These are phyloP conservation scores for Lucifuga dentata DNA, from an alignment of 2,113 vertebrate species.

Conservation along the genomic window DNA sequence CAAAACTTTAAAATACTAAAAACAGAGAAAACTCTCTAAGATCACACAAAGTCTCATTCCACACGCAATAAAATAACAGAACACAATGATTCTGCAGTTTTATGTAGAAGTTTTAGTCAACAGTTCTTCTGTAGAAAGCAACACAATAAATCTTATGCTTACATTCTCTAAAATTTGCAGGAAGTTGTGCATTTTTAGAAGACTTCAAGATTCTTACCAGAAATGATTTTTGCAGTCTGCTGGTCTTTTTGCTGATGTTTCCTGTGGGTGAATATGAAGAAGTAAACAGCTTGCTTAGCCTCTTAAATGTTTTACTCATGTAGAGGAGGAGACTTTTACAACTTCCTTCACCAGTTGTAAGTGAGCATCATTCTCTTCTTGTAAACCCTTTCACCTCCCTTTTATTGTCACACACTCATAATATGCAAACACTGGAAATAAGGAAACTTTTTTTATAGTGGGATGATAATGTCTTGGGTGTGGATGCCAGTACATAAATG, in stretches of 20 bases:
- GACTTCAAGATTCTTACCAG: too few relatives aligned
- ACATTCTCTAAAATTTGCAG: too few relatives aligned
- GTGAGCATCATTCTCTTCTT: slow-evolving; percentile 30
- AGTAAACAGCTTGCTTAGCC: slow-evolving; percentile 11
- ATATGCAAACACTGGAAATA: slow-evolving; percentile 35
- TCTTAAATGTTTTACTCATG: slow-evolving; percentile 26
- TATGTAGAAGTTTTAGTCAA: too few relatives aligned
- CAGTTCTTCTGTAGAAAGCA: too few relatives aligned
- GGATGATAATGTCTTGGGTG: slow-evolving; percentile 53
- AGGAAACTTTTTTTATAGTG: slow-evolving; percentile 32
- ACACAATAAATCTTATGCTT: too few relatives aligned
- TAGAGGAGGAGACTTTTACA: slow-evolving; percentile 39
- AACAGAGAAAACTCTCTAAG: too few relatives aligned
- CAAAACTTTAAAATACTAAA: too few relatives aligned
- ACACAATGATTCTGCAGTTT: too few relatives aligned
- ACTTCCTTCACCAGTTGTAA: slow-evolving; percentile 11
- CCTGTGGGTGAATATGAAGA: slow-evolving; percentile 16
- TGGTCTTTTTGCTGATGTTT: not conserved
- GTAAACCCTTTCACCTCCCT: slow-evolving; percentile 34
- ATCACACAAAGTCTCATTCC: too few relatives aligned
- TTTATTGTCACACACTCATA: slow-evolving; percentile 44
- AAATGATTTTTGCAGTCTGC: too few relatives aligned
- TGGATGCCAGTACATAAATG: slow-evolving; percentile 16
- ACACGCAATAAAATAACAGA: too few relatives aligned
- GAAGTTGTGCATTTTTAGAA: not conserved